Evolutionary conservation across 2,888 invertebrate species (phyloP).

Genomic region (Caenorhabditis japonica): DNA sequence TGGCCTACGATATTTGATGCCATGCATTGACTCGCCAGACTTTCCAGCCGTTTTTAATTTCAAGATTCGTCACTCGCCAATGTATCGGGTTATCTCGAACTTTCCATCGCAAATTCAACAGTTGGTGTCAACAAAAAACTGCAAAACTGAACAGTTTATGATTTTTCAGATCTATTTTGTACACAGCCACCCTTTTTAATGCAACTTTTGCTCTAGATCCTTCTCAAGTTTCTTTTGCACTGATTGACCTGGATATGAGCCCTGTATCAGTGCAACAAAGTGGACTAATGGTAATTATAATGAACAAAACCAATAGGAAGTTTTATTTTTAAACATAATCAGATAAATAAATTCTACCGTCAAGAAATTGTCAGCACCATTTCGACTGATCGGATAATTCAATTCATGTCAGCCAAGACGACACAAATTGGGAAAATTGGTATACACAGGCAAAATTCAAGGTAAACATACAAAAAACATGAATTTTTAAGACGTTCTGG

Average conservation of each 20-base stretch:
- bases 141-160: too few relatives aligned
- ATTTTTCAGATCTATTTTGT: conserved; percentile 13
- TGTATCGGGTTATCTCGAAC: conserved; percentile 41
- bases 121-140: conserved; percentile 7
- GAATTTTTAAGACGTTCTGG: conserved; percentile 43
- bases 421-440: conserved; percentile 44
- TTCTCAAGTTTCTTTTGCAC: conserved; percentile 32
- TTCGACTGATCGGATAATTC: conserved; percentile 38
- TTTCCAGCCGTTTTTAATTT: conserved; percentile 54
- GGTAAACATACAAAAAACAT: not conserved
- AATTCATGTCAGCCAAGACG: conserved; percentile 43
- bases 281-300: conserved; percentile 23
- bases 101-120: conserved; percentile 37
- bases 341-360: conserved; percentile 47
- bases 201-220: conserved; percentile 26
- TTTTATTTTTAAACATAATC: not conserved
- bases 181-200: conserved; percentile 32
- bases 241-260: conserved; percentile 22
- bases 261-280: conserved; percentile 21
- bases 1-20: conserved; percentile 51
- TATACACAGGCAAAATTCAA: not conserved
- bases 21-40: conserved; percentile 53
- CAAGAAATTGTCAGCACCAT: conserved; percentile 16
- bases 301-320: not conserved
- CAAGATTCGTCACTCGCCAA: conserved; percentile 39